Conservation (phyloP, 2,113 vertebrate genomes). For the Lucifuga dentata region DNA sequence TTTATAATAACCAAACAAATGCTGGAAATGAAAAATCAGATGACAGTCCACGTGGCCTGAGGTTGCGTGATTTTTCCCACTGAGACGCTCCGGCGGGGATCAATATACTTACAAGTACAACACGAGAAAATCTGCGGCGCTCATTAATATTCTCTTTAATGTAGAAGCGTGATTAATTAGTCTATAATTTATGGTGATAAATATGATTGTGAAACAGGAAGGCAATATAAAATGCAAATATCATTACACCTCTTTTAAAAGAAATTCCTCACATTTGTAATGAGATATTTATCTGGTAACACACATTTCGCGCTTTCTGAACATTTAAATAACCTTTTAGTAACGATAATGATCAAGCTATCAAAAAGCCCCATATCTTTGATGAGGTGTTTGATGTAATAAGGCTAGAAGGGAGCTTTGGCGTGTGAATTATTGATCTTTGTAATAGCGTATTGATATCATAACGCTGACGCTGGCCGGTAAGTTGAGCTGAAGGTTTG, state of each 20-base stretch:
- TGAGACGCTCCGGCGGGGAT: conserved; percentile 47
- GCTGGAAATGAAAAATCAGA: conserved; percentile 1
- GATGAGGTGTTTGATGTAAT: too few species aligned
- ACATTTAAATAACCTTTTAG: too few species aligned
- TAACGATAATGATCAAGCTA: too few species aligned
- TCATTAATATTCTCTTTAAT: conserved; percentile 77
- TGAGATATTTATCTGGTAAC: too few species aligned
- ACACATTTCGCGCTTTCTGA: too few species aligned
- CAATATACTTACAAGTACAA: conserved; percentile 36
- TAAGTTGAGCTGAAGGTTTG: conserved; percentile 84
- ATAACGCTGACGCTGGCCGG: conserved; percentile 75
- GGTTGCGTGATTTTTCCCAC: conserved; percentile 40
- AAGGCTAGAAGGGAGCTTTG: too few species aligned
- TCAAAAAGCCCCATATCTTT: too few species aligned
- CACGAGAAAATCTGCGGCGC: conserved; percentile 39
- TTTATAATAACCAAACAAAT: neutral
- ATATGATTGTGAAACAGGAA: neutral
- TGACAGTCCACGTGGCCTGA: conserved; percentile 13
- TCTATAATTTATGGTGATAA: conserved; percentile 31
- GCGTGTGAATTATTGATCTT: conserved; percentile 72
- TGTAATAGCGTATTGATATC: conserved; percentile 79
- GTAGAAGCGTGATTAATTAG: conserved; percentile 35
- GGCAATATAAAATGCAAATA: conserved; percentile 17
- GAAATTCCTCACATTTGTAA: too few species aligned
- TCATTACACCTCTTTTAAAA: neutral